These are phyloP conservation scores for Corella eumyota DNA, from an alignment of 23 tunicate species.

Conservation along the genomic window DNA sequence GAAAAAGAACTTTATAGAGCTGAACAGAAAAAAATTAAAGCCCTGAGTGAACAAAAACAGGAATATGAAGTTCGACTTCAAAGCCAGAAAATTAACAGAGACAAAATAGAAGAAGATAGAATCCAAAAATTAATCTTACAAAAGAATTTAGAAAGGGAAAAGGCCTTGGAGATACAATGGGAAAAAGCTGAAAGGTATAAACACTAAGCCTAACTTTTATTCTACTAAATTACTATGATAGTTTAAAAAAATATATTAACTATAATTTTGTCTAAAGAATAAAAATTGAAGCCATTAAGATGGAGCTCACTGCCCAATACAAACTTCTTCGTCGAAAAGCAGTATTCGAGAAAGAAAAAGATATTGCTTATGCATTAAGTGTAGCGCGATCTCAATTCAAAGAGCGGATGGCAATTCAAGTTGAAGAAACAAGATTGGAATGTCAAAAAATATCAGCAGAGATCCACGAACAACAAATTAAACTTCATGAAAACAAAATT, in stretches of 20 bases:
- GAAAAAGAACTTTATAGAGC: too few species aligned
- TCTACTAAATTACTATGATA: background rate
- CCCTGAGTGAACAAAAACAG: too few species aligned
- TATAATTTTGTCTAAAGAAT: conserved; percentile 5
- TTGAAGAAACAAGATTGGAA: conserved; percentile 7
- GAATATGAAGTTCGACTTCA: too few species aligned
- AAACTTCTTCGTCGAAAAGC: conserved; percentile 25
- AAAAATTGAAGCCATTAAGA: conserved; percentile 50
- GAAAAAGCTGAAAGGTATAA: conserved; percentile 36
- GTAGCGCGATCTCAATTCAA: conserved; percentile 32
- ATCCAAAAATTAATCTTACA: conserved; percentile 11
- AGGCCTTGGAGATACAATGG: conserved; percentile 63
- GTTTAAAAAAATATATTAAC: background rate
- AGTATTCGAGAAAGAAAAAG: conserved; percentile 34
- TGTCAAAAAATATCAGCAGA: conserved; percentile 25
- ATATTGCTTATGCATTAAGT: conserved; percentile 38
- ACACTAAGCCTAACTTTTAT: background rate
- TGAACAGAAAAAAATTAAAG: too few species aligned
- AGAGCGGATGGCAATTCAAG: conserved; percentile 8
- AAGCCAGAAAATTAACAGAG: conserved; percentile 15
- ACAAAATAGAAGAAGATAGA: conserved; percentile 32
- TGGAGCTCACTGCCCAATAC: conserved; percentile 32
- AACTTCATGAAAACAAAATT: conserved; percentile 34
- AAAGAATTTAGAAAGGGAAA: conserved; percentile 25
- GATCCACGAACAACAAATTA: conserved; percentile 8